Percentiles rank a stretch among this genome's conserved stretches.
Evolutionary conservation across 2,797 vertebrate species (phyloP).

Genomic region (Ambastaia sidthimunki): DNA sequence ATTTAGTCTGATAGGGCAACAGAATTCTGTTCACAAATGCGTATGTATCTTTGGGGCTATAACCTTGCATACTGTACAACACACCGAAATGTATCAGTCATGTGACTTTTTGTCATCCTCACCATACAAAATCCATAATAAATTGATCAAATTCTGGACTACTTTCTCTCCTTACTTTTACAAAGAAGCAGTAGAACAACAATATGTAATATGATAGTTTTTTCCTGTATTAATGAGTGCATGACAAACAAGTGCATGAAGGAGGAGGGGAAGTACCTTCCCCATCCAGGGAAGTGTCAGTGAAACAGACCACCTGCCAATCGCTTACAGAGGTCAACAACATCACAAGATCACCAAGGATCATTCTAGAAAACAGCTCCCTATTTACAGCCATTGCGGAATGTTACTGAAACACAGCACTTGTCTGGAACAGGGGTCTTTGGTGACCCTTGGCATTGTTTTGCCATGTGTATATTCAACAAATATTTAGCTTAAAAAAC

Average conservation of each 20-base stretch:
- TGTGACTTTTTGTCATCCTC: too few species aligned
- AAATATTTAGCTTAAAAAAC: neutral
- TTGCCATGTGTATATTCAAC: neutral
- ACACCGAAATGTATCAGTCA: neutral
- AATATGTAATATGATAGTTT: slow-evolving; percentile 10
- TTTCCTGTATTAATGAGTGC: slow-evolving; percentile 27
- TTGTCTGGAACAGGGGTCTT: neutral
- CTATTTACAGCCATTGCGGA: slow-evolving; percentile 7
- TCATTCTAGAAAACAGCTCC: slow-evolving; percentile 21
- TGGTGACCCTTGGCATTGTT: neutral
- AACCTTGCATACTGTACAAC: neutral
- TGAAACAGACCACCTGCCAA: slow-evolving; percentile 64
- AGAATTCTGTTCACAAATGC: too few species aligned
- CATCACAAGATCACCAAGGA: slow-evolving; percentile 47
- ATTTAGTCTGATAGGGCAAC: too few species aligned
- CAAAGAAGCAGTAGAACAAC: neutral
- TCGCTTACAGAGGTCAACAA: slow-evolving; percentile 50
- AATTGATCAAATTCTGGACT: neutral
- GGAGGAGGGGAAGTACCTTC: slow-evolving; percentile 50
- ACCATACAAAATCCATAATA: neutral
- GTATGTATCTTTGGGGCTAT: too few species aligned
- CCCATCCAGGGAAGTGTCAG: slow-evolving; percentile 51
- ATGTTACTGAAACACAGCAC: slow-evolving; percentile 16
- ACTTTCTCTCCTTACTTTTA: too few species aligned
- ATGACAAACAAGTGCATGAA: slow-evolving; percentile 30